Conservation (phyloP, 2,888 invertebrate genomes). For the Cephus pulcher region DNA sequence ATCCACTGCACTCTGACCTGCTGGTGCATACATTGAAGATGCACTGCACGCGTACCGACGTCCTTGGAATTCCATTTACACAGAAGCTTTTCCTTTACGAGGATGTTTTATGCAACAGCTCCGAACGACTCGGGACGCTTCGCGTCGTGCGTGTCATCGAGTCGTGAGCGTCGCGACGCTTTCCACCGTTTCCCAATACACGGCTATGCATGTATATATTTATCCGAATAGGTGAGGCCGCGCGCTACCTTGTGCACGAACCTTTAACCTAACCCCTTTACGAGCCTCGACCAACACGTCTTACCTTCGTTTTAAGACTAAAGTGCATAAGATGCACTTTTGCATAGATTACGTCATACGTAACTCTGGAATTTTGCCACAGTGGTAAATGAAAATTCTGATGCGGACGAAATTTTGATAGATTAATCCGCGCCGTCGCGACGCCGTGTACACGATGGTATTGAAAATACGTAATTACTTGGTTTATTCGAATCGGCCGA, state of each 20-base stretch:
- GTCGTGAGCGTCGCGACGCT: conserved; percentile 2
- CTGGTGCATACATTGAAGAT: not conserved
- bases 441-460: not conserved
- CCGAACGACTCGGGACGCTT: not conserved
- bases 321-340: not conserved
- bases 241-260: not conserved
- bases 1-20: not conserved
- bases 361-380: not conserved
- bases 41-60: not conserved
- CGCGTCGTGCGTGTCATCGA: not conserved
- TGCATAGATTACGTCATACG: too few species aligned
- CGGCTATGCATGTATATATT: not conserved
- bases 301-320: not conserved
- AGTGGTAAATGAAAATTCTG: not conserved
- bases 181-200: not conserved
- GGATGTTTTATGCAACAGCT: conserved; percentile 6
- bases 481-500: not conserved
- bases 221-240: not conserved
- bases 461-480: not conserved
- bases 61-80: conserved; percentile 9
- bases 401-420: not conserved
- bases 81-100: conserved; percentile 5
- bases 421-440: not conserved
- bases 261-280: not conserved
- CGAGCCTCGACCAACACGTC: not conserved